phyloP scores from a whole-genome alignment of 1,140 invertebrate species.

The Halesus radiatus region DNA sequence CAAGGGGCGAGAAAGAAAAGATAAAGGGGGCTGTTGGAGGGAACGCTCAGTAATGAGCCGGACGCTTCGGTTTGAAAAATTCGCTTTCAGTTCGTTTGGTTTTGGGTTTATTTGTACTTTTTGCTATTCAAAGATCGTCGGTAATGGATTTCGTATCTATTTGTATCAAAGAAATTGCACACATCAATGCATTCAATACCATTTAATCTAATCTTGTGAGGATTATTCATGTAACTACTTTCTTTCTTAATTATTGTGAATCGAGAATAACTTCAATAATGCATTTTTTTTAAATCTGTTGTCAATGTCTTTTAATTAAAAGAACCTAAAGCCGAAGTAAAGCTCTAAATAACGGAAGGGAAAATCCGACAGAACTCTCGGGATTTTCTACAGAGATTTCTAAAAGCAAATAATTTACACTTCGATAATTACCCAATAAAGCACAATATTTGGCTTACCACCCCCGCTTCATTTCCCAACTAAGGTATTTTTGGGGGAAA shows the following conservation, averaged over 20 bases:
- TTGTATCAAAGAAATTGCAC: neutral
- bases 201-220: no score
- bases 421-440: conserved; percentile 51
- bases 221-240: no score
- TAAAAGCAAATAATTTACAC: conserved; percentile 38
- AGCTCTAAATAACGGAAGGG: neutral
- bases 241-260: no score
- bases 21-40: conserved; percentile 22
- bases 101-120: neutral
- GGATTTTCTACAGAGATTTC: conserved; percentile 8
- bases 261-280: neutral
- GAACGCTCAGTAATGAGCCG: conserved; percentile 38
- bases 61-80: neutral
- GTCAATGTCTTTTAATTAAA: neutral
- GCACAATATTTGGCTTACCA: conserved; percentile 49
- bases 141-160: conserved; percentile 6
- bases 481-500: conserved; percentile 44
- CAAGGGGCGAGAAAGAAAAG: conserved; percentile 24
- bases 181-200: no score
- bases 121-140: neutral
- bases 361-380: neutral
- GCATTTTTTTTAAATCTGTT: neutral
- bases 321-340: neutral
- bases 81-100: neutral
- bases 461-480: conserved; percentile 41